Evolutionary conservation across 1,140 invertebrate species (phyloP).

Genomic region (Episyrphus balteatus): DNA sequence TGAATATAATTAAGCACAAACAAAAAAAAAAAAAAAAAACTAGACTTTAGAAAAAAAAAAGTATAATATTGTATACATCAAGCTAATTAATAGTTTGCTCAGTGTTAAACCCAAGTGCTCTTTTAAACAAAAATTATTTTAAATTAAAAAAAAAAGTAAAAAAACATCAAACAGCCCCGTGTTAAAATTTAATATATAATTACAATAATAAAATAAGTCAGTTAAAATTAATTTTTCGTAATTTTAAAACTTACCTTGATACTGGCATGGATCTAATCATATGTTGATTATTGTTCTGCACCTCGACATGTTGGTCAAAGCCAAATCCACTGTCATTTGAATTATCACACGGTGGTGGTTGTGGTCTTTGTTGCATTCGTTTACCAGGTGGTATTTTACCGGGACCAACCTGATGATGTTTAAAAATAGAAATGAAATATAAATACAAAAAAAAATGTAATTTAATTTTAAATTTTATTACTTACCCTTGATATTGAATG

Average conservation of each 20-base stretch:
- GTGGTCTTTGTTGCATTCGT: slow-evolving; percentile 34
- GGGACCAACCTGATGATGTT: slow-evolving; percentile 25
- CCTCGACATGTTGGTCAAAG: slow-evolving; percentile 49
- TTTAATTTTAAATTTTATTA: slow-evolving; percentile 3
- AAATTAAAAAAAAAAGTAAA: too few relatives aligned
- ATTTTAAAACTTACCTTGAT: slow-evolving; percentile 21
- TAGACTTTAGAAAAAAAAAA: too few relatives aligned
- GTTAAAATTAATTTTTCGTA: too few relatives aligned
- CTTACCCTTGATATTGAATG: slow-evolving; percentile 35
- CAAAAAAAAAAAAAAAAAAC: too few relatives aligned
- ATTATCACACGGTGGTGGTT: slow-evolving; percentile 54
- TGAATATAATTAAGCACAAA: too few relatives aligned
- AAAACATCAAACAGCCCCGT: too few relatives aligned
- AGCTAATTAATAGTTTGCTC: too few relatives aligned
- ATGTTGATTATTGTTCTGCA: slow-evolving; percentile 23
- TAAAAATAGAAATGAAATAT: background rate
- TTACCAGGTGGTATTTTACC: slow-evolving; percentile 41
- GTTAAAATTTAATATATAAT: too few relatives aligned
- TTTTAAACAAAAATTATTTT: too few relatives aligned
- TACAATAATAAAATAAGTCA: too few relatives aligned
- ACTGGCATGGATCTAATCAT: slow-evolving; percentile 32
- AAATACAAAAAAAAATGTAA: background rate
- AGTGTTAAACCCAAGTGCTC: too few relatives aligned
- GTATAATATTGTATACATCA: too few relatives aligned
- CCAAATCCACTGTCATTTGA: slow-evolving; percentile 75